A percentile compares a stretch with the other conserved stretches of the same genome.
Conservation (phyloP, 2,113 vertebrate genomes). For the Crotophaga sulcirostris region DNA sequence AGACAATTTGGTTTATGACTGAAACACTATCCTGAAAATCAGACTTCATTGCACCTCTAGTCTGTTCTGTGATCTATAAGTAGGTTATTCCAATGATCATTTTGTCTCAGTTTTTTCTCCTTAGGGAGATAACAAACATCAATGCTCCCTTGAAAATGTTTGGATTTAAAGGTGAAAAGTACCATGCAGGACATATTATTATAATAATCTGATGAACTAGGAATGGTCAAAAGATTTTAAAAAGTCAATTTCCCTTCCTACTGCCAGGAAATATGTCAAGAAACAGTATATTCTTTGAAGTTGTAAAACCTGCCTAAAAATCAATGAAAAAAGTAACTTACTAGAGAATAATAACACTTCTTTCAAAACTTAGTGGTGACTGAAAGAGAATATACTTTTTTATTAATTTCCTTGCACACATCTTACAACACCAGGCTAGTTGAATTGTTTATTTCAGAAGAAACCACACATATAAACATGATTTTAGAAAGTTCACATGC, state of each 20-base stretch:
- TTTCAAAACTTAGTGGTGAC: neutral
- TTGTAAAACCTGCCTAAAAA: neutral
- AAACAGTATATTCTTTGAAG: neutral
- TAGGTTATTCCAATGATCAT: neutral
- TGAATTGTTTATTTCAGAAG: conserved; percentile 22
- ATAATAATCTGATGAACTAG: neutral
- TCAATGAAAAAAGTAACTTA: neutral
- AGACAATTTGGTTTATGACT: neutral
- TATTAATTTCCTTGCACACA: neutral
- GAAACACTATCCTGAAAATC: neutral
- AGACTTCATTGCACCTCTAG: neutral
- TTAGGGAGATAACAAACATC: neutral
- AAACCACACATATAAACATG: neutral
- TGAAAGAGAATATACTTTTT: neutral
- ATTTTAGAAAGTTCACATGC: neutral
- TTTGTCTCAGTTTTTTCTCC: neutral
- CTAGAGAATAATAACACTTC: neutral
- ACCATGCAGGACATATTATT: neutral
- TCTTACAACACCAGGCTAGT: neutral
- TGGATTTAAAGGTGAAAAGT: neutral
- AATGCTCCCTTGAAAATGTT: neutral
- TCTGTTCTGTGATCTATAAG: neutral
- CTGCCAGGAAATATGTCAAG: neutral
- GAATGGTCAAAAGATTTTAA: neutral
- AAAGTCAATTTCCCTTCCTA: neutral